Evolutionary conservation across 2,797 vertebrate species (phyloP).

Genomic region (Erethizon dorsatum): DNA sequence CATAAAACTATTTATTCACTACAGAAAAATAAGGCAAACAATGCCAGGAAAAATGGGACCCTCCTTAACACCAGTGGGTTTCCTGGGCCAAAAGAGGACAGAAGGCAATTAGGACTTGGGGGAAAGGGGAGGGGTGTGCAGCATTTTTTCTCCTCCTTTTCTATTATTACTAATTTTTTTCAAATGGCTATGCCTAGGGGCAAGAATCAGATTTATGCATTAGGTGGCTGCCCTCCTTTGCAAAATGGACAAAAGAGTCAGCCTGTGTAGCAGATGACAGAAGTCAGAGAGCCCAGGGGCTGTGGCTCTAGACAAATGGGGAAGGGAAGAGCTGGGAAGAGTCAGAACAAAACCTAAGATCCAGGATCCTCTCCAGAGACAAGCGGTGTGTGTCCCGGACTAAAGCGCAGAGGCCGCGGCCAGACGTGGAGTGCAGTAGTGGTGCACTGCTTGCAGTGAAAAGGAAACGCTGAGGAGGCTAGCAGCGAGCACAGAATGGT

Average conservation of each 20-base stretch:
- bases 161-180: slow-evolving; percentile 17
- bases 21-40: slow-evolving; percentile 17
- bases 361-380: background rate
- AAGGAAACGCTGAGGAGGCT: accelerated
- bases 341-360: background rate
- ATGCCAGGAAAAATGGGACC: background rate
- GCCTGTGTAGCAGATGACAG: slow-evolving; percentile 58
- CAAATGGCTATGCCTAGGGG: slow-evolving; percentile 18
- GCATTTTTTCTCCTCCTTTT: background rate
- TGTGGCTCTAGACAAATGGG: background rate
- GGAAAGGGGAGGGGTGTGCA: no score
- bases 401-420: accelerated
- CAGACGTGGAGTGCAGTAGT: accelerated
- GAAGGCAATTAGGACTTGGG: slow-evolving; percentile 52
- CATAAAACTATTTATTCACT: background rate
- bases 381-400: accelerated
- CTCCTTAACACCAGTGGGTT: background rate
- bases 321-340: background rate
- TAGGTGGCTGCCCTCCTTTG: slow-evolving; percentile 67
- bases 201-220: slow-evolving; percentile 37
- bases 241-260: slow-evolving; percentile 73
- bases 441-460: background rate
- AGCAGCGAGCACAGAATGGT: accelerated
- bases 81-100: slow-evolving; percentile 27
- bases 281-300: slow-evolving; percentile 57